Evolutionary conservation across 64 coral and sea anemone species (phyloP).

Genomic region (Montipora foliosa): DNA sequence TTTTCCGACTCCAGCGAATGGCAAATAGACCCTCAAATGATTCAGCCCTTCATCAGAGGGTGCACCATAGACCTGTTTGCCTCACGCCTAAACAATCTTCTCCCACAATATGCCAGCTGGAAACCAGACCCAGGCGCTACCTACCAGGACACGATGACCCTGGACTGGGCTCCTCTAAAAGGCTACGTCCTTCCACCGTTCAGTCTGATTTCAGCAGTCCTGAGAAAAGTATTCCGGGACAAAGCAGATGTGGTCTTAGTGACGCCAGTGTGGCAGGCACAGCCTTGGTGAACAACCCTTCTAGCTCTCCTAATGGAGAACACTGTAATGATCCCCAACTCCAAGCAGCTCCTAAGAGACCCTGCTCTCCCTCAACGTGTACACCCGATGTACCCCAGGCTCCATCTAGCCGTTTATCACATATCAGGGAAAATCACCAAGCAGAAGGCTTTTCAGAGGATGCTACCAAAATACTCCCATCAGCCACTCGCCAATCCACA

Average conservation of each 20-base stretch:
- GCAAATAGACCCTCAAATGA: no score
- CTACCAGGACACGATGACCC: no score
- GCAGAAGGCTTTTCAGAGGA: slow-evolving; percentile 50
- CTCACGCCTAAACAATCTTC: no score
- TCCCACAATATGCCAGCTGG: no score
- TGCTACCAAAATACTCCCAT: slow-evolving; percentile 22
- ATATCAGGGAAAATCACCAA: slow-evolving; percentile 57
- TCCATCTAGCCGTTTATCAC: slow-evolving; percentile 34
- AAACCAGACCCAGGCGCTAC: no score
- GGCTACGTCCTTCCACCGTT: no score
- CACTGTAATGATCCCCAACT: not conserved
- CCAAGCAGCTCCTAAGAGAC: slow-evolving; percentile 12
- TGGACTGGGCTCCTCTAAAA: no score
- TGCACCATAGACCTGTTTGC: no score
- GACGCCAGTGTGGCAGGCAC: slow-evolving; percentile 44
- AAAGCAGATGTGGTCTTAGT: slow-evolving; percentile 34
- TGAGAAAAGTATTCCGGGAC: not conserved
- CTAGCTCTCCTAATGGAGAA: slow-evolving; percentile 2
- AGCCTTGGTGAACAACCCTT: slow-evolving; percentile 47
- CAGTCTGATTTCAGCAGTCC: no score
- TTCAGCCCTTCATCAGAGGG: no score
- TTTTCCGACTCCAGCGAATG: no score
- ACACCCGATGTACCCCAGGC: slow-evolving; percentile 44
- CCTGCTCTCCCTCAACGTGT: not conserved
- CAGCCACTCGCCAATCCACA: slow-evolving; percentile 43